Conservation (phyloP, 2,888 invertebrate genomes). For the Epinotia brunnichana region DNA sequence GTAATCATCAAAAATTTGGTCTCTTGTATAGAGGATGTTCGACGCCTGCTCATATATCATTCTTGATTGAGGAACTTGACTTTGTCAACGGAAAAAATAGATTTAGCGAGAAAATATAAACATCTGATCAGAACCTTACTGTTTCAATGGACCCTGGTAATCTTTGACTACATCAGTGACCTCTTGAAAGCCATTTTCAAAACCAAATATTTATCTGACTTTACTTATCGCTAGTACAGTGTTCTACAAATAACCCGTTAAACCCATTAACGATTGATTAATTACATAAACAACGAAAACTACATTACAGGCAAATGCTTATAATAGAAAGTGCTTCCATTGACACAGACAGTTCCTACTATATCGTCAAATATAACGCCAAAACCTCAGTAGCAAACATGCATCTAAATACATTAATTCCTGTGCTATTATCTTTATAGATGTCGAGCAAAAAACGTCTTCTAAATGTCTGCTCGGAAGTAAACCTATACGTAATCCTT, state of each 20-base stretch:
- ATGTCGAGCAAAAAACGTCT: not conserved
- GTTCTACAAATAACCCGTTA: not conserved
- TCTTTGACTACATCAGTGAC: not conserved
- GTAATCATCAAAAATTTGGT: not conserved
- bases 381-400: not conserved
- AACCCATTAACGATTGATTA: not conserved
- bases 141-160: not conserved
- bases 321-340: not conserved
- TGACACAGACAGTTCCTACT: constrained; percentile 3
- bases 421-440: not conserved
- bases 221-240: not conserved
- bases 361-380: not conserved
- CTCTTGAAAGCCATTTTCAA: too few species aligned
- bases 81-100: too few species aligned
- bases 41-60: not conserved
- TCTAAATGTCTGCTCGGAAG: not conserved
- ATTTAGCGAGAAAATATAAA: too few species aligned
- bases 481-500: not conserved
- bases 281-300: not conserved
- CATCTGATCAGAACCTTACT: not conserved
- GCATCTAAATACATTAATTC: not conserved
- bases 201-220: too few species aligned
- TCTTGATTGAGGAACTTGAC: too few species aligned
- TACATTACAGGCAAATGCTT: not conserved
- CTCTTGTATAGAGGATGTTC: not conserved